These are phyloP conservation scores for Halictus ligatus DNA, from an alignment of 2,888 invertebrate species.

Conservation along the genomic window DNA sequence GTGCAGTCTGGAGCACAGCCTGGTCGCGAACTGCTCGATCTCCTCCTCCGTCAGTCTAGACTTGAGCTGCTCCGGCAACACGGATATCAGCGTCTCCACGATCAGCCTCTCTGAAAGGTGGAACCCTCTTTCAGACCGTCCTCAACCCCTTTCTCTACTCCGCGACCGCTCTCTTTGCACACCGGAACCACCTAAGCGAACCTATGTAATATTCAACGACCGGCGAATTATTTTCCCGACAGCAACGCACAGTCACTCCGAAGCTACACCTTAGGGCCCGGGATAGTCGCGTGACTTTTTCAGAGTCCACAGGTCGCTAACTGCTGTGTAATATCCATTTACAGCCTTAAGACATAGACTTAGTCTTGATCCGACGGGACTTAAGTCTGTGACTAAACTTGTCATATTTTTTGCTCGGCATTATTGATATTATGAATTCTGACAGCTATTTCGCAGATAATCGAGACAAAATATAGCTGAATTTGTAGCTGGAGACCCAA, in stretches of 20 bases:
- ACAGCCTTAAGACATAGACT: too few species aligned
- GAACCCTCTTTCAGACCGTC: background rate
- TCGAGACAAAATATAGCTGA: too few species aligned
- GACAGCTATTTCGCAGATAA: too few species aligned
- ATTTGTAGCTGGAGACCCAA: too few species aligned
- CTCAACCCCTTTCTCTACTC: background rate
- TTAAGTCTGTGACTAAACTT: too few species aligned
- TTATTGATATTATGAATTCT: too few species aligned
- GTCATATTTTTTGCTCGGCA: too few species aligned
- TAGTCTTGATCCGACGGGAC: too few species aligned
- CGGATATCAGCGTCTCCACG: slow-evolving; percentile 94
- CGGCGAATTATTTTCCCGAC: background rate
- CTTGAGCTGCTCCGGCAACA: slow-evolving; percentile 89
- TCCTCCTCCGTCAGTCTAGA: slow-evolving; percentile 89
- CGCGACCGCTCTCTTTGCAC: background rate
- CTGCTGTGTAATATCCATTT: too few species aligned
- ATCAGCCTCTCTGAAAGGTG: slow-evolving; percentile 93
- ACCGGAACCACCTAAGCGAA: slow-evolving; percentile 21
- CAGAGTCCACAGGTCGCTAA: too few species aligned
- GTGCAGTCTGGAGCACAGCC: slow-evolving; percentile 94
- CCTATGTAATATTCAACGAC: slow-evolving; percentile 19
- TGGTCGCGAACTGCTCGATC: slow-evolving; percentile 90
- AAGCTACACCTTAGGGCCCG: background rate
- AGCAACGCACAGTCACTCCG: background rate
- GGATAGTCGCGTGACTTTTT: too few species aligned